phyloP scores from a whole-genome alignment of 2,113 vertebrate species.

The Agelaius tricolor region DNA sequence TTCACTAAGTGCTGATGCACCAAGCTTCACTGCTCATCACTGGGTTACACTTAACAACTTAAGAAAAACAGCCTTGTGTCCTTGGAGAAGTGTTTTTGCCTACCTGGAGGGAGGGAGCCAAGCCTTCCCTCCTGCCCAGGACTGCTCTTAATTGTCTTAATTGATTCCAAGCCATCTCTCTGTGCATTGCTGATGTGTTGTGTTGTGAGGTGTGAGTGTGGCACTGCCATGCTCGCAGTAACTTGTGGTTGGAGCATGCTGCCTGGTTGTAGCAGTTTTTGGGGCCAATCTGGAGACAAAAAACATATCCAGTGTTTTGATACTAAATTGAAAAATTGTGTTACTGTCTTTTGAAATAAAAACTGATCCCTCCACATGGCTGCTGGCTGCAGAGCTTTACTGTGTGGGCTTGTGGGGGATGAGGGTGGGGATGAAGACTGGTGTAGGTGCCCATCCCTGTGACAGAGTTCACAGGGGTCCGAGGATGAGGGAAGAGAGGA shows the following conservation, averaged over 20 bases:
- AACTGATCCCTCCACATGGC: conserved; percentile 54
- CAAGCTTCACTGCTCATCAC: conserved; percentile 34
- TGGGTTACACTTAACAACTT: conserved; percentile 59
- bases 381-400: neutral
- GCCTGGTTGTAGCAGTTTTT: conserved; percentile 41
- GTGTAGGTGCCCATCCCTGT: too few relatives aligned
- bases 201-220: neutral
- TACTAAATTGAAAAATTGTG: conserved; percentile 72
- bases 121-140: neutral
- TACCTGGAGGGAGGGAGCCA: neutral
- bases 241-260: conserved; percentile 59
- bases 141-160: conserved; percentile 26
- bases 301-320: conserved; percentile 74
- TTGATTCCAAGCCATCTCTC: neutral
- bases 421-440: neutral
- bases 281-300: conserved; percentile 40
- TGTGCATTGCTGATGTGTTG: conserved; percentile 16
- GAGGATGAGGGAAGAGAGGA: too few relatives aligned
- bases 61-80: conserved; percentile 24
- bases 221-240: neutral
- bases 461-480: too few relatives aligned
- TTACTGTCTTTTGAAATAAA: conserved; percentile 80
- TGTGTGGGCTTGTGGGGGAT: accelerated
- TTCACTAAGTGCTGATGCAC: conserved; percentile 56
- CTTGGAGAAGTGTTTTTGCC: conserved; percentile 40